phyloP scores from a whole-genome alignment of 2,888 invertebrate genomes.

The Boloria euphrosyne region DNA sequence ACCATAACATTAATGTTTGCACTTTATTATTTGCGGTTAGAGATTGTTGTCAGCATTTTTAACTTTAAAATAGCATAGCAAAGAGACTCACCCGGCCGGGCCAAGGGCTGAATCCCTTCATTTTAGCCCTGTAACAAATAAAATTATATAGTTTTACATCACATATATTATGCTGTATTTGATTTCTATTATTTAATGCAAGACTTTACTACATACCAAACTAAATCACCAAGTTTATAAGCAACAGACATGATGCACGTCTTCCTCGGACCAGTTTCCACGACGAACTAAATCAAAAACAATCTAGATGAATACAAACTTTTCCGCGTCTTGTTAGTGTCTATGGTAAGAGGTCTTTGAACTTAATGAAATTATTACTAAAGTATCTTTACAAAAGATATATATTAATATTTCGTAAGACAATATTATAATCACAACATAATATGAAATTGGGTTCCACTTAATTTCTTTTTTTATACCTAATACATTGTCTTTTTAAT shows the following conservation, averaged over 20 bases:
- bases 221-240: conserved; percentile 80
- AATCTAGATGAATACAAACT: conserved; percentile 47
- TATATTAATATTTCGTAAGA: no score
- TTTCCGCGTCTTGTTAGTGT: conserved; percentile 50
- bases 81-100: conserved; percentile 94
- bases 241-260: conserved; percentile 69
- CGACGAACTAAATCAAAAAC: conserved; percentile 71
- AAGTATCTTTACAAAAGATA: no score
- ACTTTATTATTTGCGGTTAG: conserved; percentile 6
- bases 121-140: conserved; percentile 93
- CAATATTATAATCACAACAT: no score
- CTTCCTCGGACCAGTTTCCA: conserved; percentile 57
- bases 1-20: not conserved
- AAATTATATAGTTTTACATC: conserved; percentile 21
- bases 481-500: no score
- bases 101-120: conserved; percentile 98
- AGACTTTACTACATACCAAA: conserved; percentile 70
- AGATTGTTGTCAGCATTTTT: conserved; percentile 26
- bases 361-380: no score
- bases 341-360: conserved; percentile 47
- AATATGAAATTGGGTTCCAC: no score
- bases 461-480: no score
- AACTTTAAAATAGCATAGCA: conserved; percentile 48
- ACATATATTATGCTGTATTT: conserved; percentile 29
- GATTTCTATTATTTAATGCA: conserved; percentile 42